These are phyloP conservation scores for Triplophysa siluroides DNA, from an alignment of 2,113 vertebrate genomes.

Conservation along the genomic window DNA sequence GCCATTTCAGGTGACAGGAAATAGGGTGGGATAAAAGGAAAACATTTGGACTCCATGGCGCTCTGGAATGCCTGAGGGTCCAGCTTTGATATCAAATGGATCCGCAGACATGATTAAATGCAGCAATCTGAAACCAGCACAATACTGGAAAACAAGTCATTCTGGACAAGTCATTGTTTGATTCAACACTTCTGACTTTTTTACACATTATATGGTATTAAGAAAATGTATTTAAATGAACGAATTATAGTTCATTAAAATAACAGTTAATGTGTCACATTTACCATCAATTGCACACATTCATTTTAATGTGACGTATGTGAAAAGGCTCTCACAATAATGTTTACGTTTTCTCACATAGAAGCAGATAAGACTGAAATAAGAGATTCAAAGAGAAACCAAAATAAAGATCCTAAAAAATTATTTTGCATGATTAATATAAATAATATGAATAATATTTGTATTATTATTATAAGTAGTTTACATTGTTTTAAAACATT, in stretches of 20 bases:
- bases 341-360: too few relatives aligned
- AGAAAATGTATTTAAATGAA: not conserved
- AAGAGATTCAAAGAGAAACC: too few relatives aligned
- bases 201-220: not conserved
- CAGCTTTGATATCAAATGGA: slow-evolving; percentile 77
- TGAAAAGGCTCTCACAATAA: too few relatives aligned
- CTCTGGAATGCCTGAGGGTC: slow-evolving; percentile 70
- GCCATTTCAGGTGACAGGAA: slow-evolving; percentile 78
- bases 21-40: slow-evolving; percentile 78
- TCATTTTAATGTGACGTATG: too few relatives aligned
- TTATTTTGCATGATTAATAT: too few relatives aligned
- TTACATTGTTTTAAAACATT: too few relatives aligned
- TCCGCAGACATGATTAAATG: slow-evolving; percentile 58
- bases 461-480: too few relatives aligned
- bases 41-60: slow-evolving; percentile 68
- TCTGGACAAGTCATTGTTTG: slow-evolving; percentile 29
- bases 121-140: slow-evolving; percentile 52
- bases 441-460: too few relatives aligned
- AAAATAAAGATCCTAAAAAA: too few relatives aligned
- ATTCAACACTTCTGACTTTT: not conserved
- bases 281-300: too few relatives aligned
- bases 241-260: too few relatives aligned
- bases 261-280: not conserved
- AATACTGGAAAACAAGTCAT: slow-evolving; percentile 46
- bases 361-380: too few relatives aligned